Conservation (phyloP, 2,113 vertebrate species). For the Poeciliopsis prolifica region DNA sequence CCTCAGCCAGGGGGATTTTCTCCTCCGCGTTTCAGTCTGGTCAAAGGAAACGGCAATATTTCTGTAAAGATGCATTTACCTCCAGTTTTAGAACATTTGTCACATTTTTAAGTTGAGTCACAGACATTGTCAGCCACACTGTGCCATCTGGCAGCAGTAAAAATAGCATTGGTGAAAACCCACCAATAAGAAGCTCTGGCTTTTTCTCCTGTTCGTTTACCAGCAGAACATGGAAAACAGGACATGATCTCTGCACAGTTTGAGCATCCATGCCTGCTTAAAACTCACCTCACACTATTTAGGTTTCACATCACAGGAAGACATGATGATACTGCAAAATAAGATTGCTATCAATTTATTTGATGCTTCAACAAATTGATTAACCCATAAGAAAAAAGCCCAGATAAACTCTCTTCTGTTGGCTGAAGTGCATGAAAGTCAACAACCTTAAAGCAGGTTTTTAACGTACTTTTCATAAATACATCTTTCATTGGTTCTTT, state of each 20-base stretch:
- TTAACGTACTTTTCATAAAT: no score
- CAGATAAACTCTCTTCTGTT: no score
- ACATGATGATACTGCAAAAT: background rate
- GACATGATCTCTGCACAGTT: background rate
- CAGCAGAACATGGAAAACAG: background rate
- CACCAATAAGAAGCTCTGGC: background rate
- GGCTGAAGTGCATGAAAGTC: no score
- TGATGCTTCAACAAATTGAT: background rate
- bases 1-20: constrained; percentile 69
- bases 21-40: constrained; percentile 57
- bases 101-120: constrained; percentile 22
- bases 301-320: background rate
- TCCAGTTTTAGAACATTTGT: constrained; percentile 21
- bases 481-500: no score
- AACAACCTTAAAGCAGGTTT: no score
- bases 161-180: background rate
- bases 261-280: background rate
- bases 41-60: constrained; percentile 7
- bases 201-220: background rate
- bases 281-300: background rate
- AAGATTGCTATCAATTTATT: background rate
- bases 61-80: constrained; percentile 11
- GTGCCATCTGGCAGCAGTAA: constrained; percentile 1
- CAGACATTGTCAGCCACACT: constrained; percentile 7
- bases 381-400: background rate